These are phyloP conservation scores for Paradisaea rubra DNA, from an alignment of 2,113 vertebrate species.

Conservation along the genomic window DNA sequence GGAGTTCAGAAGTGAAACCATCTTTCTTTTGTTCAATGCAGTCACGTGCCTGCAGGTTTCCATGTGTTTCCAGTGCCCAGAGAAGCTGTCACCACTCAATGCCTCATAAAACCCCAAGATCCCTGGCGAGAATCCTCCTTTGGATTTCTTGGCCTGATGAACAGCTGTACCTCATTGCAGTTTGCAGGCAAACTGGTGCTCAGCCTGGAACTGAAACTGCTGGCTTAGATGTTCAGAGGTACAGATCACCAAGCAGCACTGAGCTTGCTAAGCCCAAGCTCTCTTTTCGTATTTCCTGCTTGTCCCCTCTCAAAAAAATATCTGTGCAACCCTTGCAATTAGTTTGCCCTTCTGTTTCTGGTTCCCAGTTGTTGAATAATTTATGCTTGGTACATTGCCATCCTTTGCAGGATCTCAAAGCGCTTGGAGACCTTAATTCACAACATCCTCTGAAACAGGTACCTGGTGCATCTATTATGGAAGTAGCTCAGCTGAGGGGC, in stretches of 20 bases:
- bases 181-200: neutral
- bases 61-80: neutral
- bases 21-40: neutral
- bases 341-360: neutral
- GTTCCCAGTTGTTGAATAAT: neutral
- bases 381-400: neutral
- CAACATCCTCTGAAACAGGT: neutral
- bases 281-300: neutral
- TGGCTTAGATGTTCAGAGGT: neutral
- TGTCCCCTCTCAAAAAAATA: neutral
- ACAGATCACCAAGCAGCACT: neutral
- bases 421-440: neutral
- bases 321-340: neutral
- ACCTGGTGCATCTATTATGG: neutral
- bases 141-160: neutral
- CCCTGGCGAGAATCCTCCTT: neutral
- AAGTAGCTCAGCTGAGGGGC: neutral
- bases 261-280: neutral
- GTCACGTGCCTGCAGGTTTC: neutral
- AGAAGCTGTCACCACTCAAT: conserved; percentile 3
- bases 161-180: conserved; percentile 2
- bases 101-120: conserved; percentile 10
- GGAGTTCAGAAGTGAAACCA: conserved; percentile 13
- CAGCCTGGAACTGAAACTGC: neutral
- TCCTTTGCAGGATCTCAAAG: neutral